A percentile compares a stretch with the other conserved stretches of the same genome.
phyloP scores from a whole-genome alignment of 2,113 vertebrate species.

The Cephalopterus ornatus region DNA sequence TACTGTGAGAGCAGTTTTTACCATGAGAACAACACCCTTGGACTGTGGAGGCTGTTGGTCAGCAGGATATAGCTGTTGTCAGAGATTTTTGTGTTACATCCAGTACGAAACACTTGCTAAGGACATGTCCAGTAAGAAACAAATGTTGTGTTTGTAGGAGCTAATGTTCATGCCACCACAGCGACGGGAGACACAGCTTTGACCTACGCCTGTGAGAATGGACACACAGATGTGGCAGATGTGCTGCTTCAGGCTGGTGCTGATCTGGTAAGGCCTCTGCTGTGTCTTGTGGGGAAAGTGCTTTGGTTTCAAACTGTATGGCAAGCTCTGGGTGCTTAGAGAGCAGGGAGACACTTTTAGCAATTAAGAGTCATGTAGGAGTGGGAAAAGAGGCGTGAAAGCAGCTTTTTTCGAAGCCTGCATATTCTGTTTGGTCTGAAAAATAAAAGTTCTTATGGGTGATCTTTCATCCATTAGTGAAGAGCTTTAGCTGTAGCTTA shows the following conservation, averaged over 20 bases:
- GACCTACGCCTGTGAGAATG: constrained; percentile 98
- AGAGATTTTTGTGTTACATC: neutral
- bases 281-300: neutral
- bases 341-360: neutral
- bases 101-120: neutral
- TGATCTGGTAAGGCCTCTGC: constrained; percentile 85
- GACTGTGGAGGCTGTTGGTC: neutral
- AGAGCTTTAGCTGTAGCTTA: neutral
- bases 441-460: neutral
- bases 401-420: neutral
- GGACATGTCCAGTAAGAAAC: neutral
- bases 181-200: constrained; percentile 96
- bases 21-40: neutral
- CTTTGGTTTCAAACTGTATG: neutral
- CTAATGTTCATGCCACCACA: constrained; percentile 97
- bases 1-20: neutral
- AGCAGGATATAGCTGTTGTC: neutral
- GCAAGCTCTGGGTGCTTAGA: neutral
- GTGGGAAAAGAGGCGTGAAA: neutral
- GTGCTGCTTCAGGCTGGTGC: constrained; percentile 95
- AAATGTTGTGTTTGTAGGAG: constrained; percentile 75
- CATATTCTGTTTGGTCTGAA: neutral
- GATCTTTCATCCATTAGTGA: neutral
- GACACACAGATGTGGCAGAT: constrained; percentile 97
- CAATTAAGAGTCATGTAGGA: neutral